Evolutionary conservation across 2,888 invertebrate genomes (phyloP), one percentile per base, ranked within the genome.

Genomic region (Chaetogeoica ovagalla): DNA sequence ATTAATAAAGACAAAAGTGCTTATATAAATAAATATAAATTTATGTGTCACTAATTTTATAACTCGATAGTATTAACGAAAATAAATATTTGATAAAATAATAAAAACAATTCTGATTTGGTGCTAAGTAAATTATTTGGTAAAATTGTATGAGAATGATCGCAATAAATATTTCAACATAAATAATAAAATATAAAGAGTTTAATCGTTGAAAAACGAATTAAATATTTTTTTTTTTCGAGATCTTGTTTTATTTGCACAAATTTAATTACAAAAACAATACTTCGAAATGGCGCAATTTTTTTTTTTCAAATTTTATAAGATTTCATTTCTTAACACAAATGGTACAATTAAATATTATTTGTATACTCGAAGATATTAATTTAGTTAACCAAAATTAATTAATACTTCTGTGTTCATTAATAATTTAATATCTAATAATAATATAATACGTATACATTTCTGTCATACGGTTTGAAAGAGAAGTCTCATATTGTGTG

Each of bases 401-500:
- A n/a, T 39, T 23, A 60, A 17, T 59, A 71, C 21, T 21, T 21
- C 21, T 65, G 0, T n/a, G 15, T 63, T 60, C 21, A 23, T 13
- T 13, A 11, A 21, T 60, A 19, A 55, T 19, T 19, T 63, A 8
- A 72, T 62, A 30, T 19, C 30, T 43, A 30, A 59, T 72, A 62
- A 73, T 55, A 63, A 43, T 43, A 43, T 43, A 48, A 13, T 11
- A 48, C 3, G 11, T 23, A 3, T 57, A 30, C 43, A 13, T 55
- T 65, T 66, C 52, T 57, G 23, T 79, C 63, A 71, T 43, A 71
- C 52, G 19, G 63, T 55, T 52, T 63, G 52, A 71, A 79, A 79
- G 30, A 71, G 15, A 55, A 55, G 63, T 65, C 79, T 79, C 79
- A 79, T 79, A 63, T 79, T 79, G 15, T 79, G 70, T 17, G 79